A percentile compares a stretch with the other conserved stretches of the same genome.
These are phyloP conservation scores for Tenebrosternarchus preto DNA, from an alignment of 2,113 vertebrate species.

Conservation along the genomic window DNA sequence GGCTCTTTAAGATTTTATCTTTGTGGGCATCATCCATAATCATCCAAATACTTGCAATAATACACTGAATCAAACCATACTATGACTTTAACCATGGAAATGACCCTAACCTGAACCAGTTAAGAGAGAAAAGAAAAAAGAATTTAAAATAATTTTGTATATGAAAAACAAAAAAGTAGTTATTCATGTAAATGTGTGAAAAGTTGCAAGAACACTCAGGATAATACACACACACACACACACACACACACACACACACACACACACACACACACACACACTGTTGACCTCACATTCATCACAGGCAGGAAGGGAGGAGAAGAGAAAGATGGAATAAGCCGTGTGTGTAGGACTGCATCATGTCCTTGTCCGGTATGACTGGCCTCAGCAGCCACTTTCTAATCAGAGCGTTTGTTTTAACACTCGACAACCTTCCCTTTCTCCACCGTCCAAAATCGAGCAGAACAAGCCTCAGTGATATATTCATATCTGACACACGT, in stretches of 20 bases:
- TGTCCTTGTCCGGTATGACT: conserved; percentile 59
- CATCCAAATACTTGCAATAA: too few species aligned
- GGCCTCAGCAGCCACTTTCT: conserved; percentile 36
- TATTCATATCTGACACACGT: neutral
- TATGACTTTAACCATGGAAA: too few species aligned
- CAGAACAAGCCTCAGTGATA: neutral
- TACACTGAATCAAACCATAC: too few species aligned
- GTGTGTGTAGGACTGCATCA: conserved; percentile 52
- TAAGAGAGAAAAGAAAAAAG: too few species aligned
- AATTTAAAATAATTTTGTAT: too few species aligned
- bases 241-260: neutral
- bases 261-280: neutral
- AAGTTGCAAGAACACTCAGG: too few species aligned
- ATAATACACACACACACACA: too few species aligned
- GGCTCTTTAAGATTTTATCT: too few species aligned
- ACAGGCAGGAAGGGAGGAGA: conserved; percentile 40
- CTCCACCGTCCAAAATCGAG: neutral
- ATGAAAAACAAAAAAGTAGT: too few species aligned
- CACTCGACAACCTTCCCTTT: neutral
- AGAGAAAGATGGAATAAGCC: conserved; percentile 11
- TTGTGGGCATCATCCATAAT: too few species aligned
- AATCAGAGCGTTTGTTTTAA: neutral
- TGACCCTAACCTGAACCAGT: too few species aligned
- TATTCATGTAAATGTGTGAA: too few species aligned
- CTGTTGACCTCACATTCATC: neutral